Evolutionary conservation across 2,113 vertebrate genomes (phyloP), one percentile per base, ranked within the genome.

Genomic region (Grammomys dolichurus): DNA sequence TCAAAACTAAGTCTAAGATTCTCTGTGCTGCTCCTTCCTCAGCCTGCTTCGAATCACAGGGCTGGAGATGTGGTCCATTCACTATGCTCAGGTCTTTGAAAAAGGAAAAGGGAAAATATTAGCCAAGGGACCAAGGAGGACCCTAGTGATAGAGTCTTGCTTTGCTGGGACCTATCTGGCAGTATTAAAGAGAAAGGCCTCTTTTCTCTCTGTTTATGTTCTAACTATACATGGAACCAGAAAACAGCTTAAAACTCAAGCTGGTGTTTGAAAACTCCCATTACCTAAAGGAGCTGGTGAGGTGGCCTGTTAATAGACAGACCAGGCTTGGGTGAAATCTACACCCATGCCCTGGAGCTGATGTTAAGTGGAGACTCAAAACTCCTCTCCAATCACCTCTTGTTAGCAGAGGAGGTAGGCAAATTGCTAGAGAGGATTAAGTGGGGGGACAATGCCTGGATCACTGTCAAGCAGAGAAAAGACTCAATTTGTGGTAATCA

Each of bases 391-490:
- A 98, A 98, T 98, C 98, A 98, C 97, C 98, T 98, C 98, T 98
- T 98, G 97, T 98, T 98, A 98, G 98, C 97, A 92, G 89, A 96
- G 97, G 98, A 98, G 97, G 98, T 98, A 99, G 98, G 98, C 98
- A 99, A 99, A 99, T 98, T 99, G 98, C 98, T 98, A 65, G 91
- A 82, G 80, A 98, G 98, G 98, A 98, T 98, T 99, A 99, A 98
- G 97, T 98, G 97, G 98, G 97, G 97, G 98, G 98, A 98, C 92
- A 97, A 98, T 98, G 98, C 98, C 97, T 98, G 98, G 98, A 98
- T 99, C 99, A 99, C 98, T 98, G 98, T 99, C 99, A 99, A 97
- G 97, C 97, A 98, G 98, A 96, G 98, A 98, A 98, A 98, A 98
- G 98, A 97, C 98, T 99, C 98, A 98, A 98, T 98, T 98, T 98